Percentiles rank a stretch among this genome's conserved stretches.
phyloP scores from a whole-genome alignment of 2,888 invertebrate genomes.

The Agriotes lineatus region DNA sequence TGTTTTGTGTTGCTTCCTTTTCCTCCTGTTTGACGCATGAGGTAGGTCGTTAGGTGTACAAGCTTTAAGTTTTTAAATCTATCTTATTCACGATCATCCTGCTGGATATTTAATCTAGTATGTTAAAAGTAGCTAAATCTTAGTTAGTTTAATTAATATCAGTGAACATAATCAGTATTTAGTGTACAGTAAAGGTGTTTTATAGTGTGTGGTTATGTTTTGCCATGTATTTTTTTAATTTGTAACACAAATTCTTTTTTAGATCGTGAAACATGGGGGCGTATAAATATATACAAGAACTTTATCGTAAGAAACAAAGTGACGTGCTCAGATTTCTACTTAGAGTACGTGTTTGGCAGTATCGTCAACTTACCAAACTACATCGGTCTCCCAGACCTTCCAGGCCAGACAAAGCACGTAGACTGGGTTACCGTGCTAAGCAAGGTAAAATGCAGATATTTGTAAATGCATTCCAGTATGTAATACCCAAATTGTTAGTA shows the following conservation, averaged over 20 bases:
- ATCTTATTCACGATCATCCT: slow-evolving; percentile 9
- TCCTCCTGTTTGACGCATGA: slow-evolving; percentile 31
- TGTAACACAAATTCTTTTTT: not conserved
- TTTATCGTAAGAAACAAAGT: slow-evolving; percentile 99
- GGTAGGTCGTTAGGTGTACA: slow-evolving; percentile 17
- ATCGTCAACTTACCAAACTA: slow-evolving; percentile 95
- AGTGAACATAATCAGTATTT: not conserved
- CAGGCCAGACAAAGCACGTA: slow-evolving; percentile 97
- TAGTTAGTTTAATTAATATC: not conserved
- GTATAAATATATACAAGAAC: slow-evolving; percentile 99
- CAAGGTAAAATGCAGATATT: slow-evolving; percentile 78
- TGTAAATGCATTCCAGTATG: not conserved
- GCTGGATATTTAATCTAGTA: not conserved
- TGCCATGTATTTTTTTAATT: not conserved
- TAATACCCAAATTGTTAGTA: slow-evolving; percentile 45
- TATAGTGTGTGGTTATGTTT: not conserved
- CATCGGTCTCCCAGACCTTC: slow-evolving; percentile 96
- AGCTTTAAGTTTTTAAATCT: not conserved
- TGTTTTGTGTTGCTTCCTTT: slow-evolving; percentile 35
- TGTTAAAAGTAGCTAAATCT: not conserved
- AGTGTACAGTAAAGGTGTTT: no score
- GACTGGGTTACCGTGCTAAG: slow-evolving; percentile 97
- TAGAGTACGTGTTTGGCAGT: slow-evolving; percentile 98
- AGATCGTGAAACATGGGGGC: slow-evolving; percentile 85
- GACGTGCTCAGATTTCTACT: slow-evolving; percentile 98